phyloP scores from a whole-genome alignment of 1,140 invertebrate species.

The Caerostris extrusa region DNA sequence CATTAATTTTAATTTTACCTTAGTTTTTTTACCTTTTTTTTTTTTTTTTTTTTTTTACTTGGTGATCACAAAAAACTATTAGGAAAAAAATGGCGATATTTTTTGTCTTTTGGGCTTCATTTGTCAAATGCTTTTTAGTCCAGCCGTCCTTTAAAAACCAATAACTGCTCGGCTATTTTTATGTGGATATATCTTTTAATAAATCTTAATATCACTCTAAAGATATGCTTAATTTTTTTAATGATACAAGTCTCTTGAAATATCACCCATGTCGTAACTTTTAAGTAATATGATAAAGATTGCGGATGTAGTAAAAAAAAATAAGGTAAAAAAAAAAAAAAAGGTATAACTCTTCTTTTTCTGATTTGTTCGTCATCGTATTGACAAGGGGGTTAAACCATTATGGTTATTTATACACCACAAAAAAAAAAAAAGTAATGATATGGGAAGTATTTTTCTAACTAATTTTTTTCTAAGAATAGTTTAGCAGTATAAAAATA shows the following conservation, averaged over 20 bases:
- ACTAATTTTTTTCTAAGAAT: neutral
- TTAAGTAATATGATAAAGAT: slow-evolving; percentile 62
- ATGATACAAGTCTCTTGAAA: slow-evolving; percentile 60
- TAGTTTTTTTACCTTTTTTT: slow-evolving; percentile 52
- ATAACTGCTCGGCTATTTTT: slow-evolving; percentile 55
- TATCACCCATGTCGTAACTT: slow-evolving; percentile 49
- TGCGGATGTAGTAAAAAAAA: slow-evolving; percentile 13
- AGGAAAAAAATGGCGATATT: slow-evolving; percentile 38
- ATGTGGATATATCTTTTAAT: slow-evolving; percentile 70
- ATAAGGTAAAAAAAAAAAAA: neutral
- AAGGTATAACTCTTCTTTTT: neutral
- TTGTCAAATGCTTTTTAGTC: slow-evolving; percentile 73
- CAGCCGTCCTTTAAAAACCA: slow-evolving; percentile 61
- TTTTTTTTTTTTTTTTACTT: neutral
- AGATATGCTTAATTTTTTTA: slow-evolving; percentile 72
- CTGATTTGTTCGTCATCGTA: slow-evolving; percentile 20
- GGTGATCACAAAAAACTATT: slow-evolving; percentile 48
- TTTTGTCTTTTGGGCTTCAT: slow-evolving; percentile 48
- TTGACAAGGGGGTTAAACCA: slow-evolving; percentile 37
- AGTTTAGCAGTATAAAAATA: neutral
- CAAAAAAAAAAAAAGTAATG: neutral
- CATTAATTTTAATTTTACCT: slow-evolving; percentile 76
- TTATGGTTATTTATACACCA: slow-evolving; percentile 34
- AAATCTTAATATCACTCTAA: slow-evolving; percentile 71
- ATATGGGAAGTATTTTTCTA: neutral